Percentiles rank a stretch among this genome's conserved stretches.
These are phyloP conservation scores for Rhinogobio ventralis DNA, from an alignment of 2,797 vertebrate genomes.

Conservation along the genomic window DNA sequence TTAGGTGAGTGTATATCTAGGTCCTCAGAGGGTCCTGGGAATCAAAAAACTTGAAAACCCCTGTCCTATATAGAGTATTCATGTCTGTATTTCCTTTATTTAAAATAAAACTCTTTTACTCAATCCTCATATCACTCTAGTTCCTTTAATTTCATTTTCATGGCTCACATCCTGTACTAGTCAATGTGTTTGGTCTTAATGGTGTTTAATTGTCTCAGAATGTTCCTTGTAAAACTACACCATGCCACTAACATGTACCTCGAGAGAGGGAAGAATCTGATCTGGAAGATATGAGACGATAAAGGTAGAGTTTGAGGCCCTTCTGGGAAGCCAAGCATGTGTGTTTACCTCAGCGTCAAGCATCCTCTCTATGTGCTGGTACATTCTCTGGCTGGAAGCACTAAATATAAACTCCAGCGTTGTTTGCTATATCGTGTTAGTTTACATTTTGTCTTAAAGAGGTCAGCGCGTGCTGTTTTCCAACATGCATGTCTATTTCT, in stretches of 20 bases:
- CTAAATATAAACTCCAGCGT: slow-evolving; percentile 52
- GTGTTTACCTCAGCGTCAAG: slow-evolving; percentile 46
- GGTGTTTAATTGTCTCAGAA: background rate
- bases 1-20: too few species aligned
- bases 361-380: slow-evolving; percentile 37
- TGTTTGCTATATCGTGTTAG: slow-evolving; percentile 45
- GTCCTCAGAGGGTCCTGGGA: background rate
- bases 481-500: background rate
- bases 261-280: background rate
- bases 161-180: too few species aligned
- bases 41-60: background rate
- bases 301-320: slow-evolving; percentile 11
- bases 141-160: background rate
- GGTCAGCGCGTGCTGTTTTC: background rate
- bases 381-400: slow-evolving; percentile 39
- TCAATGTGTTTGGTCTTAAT: background rate
- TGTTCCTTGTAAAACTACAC: background rate
- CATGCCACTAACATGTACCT: background rate
- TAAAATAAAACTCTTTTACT: background rate
- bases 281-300: background rate
- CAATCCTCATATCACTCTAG: background rate
- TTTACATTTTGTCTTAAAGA: slow-evolving; percentile 42
- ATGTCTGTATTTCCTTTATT: background rate
- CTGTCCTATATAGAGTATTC: background rate
- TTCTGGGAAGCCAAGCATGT: slow-evolving; percentile 2